Percentiles rank a stretch among this genome's conserved stretches.
These are phyloP conservation scores for Notospermus geniculatus DNA, from an alignment of 1,140 invertebrate genomes.

Conservation along the genomic window DNA sequence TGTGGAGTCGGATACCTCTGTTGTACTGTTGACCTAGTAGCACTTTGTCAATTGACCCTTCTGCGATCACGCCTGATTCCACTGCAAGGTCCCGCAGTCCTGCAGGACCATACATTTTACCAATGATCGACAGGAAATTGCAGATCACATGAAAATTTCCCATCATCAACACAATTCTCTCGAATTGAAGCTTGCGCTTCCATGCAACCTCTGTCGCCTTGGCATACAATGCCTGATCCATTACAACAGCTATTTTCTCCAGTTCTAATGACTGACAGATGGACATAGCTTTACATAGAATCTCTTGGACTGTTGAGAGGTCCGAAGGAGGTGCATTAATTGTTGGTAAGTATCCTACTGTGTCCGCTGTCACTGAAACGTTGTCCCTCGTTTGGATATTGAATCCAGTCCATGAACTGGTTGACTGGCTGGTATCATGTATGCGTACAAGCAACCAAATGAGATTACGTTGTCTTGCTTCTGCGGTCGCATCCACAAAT, in stretches of 20 bases:
- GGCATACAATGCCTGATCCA: conserved; percentile 21
- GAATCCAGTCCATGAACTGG: too few species aligned
- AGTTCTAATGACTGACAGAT: not conserved
- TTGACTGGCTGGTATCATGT: too few species aligned
- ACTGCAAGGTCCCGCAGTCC: conserved; percentile 23
- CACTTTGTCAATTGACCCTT: conserved; percentile 25
- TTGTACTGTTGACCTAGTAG: conserved; percentile 29
- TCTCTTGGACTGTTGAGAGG: not conserved
- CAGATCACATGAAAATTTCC: conserved; percentile 28
- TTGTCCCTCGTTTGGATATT: too few species aligned
- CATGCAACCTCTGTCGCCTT: conserved; percentile 14
- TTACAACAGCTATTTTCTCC: conserved; percentile 9
- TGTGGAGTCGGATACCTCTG: conserved; percentile 25
- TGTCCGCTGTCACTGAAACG: not conserved
- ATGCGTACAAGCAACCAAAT: too few species aligned
- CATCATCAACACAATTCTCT: conserved; percentile 20
- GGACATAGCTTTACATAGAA: not conserved
- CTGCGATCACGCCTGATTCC: conserved; percentile 26
- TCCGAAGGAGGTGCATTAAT: conserved; percentile 8
- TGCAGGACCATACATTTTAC: too few species aligned
- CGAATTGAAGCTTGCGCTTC: too few species aligned
- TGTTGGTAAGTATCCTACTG: conserved; percentile 12
- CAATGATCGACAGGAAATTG: conserved; percentile 26
- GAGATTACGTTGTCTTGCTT: too few species aligned
- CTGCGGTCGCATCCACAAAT: too few species aligned